These are phyloP conservation scores for Mormoops blainvillei DNA, from an alignment of 2,113 vertebrate genomes.

Conservation along the genomic window DNA sequence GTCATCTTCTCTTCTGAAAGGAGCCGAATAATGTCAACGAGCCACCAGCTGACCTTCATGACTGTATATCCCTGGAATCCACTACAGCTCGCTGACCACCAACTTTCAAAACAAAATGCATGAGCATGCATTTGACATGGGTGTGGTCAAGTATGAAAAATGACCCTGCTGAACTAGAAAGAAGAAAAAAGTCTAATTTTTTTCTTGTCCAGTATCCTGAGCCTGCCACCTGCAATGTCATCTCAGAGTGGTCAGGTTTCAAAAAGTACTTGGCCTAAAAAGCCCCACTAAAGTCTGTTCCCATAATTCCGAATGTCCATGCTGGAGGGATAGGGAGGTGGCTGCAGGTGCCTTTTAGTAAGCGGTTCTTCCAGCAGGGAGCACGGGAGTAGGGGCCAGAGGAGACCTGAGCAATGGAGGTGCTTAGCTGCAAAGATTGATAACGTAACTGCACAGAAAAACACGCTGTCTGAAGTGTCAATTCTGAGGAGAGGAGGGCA, in stretches of 20 bases:
- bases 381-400: neutral
- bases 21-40: neutral
- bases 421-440: neutral
- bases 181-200: neutral
- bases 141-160: neutral
- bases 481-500: neutral
- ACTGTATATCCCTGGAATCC: neutral
- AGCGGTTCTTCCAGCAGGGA: neutral
- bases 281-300: neutral
- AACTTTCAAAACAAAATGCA: neutral
- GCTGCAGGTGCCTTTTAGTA: neutral
- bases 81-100: neutral
- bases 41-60: neutral
- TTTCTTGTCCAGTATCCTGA: neutral
- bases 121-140: fast-evolving
- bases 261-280: neutral
- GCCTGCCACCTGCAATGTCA: neutral
- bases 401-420: no score
- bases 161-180: neutral
- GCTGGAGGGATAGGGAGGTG: neutral
- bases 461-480: neutral
- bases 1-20: neutral
- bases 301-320: neutral
- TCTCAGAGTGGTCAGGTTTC: neutral
- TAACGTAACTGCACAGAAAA: neutral